A percentile compares a stretch with the other conserved stretches of the same genome.
phyloP scores from a whole-genome alignment of 2,113 vertebrate genomes.

The Rallus limicola region DNA sequence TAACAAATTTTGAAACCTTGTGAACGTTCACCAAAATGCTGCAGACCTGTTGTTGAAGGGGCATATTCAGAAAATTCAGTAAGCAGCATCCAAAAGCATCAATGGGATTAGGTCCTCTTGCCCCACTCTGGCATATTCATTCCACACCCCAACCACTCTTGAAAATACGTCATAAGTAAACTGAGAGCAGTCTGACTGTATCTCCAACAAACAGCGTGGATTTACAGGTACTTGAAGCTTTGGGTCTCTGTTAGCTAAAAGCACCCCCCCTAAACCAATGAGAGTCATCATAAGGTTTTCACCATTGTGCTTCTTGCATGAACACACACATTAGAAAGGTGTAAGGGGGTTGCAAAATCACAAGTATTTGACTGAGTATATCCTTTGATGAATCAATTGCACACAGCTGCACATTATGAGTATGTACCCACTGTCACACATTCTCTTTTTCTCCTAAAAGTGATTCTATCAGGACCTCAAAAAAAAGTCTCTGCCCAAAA shows the following conservation, averaged over 20 bases:
- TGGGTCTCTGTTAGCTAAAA: neutral
- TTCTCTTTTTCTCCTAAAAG: neutral
- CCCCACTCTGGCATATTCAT: neutral
- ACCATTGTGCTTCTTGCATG: neutral
- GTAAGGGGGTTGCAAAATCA: neutral
- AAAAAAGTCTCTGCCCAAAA: neutral
- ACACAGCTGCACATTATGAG: neutral
- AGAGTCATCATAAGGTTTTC: neutral
- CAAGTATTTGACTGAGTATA: neutral
- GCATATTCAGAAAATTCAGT: neutral
- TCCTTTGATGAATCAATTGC: neutral
- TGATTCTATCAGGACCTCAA: neutral
- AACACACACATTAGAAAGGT: neutral
- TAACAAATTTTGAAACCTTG: neutral
- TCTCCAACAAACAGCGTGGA: neutral
- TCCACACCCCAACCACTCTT: neutral
- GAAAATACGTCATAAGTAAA: neutral
- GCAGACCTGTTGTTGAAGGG: neutral
- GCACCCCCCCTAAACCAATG: neutral
- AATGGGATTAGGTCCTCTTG: neutral
- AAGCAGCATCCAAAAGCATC: neutral
- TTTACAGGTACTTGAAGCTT: neutral
- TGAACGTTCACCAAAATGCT: neutral
- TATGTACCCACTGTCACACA: neutral
- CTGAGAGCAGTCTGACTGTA: neutral